Percentiles rank a stretch among this genome's conserved stretches.
Evolutionary conservation across 2,888 invertebrate genomes (phyloP).

Genomic region (Rhagophthalmus giganteus): DNA sequence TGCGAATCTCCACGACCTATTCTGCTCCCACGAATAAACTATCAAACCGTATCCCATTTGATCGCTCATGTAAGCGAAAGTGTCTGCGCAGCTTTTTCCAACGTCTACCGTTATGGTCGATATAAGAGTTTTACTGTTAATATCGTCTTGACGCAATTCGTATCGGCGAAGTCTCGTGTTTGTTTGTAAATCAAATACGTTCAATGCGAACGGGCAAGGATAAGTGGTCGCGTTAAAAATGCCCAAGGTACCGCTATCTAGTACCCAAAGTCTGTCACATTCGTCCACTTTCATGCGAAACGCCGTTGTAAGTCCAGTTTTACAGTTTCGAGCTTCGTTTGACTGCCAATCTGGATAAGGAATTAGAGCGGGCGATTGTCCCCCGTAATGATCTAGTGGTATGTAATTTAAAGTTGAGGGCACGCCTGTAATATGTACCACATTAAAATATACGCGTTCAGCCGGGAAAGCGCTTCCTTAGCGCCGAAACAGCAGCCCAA

Average conservation of each 20-base stretch:
- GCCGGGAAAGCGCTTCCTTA: no score
- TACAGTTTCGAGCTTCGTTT: conserved; percentile 77
- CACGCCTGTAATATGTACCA: conserved; percentile 69
- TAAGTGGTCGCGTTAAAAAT: conserved; percentile 75
- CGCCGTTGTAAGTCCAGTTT: conserved; percentile 73
- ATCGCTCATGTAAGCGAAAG: conserved; percentile 79
- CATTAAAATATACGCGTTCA: no score
- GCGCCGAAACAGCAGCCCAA: no score
- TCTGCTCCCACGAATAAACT: conserved; percentile 74
- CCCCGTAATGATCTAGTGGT: conserved; percentile 65
- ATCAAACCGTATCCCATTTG: conserved; percentile 81
- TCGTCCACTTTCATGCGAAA: conserved; percentile 78
- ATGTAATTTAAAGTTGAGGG: conserved; percentile 82
- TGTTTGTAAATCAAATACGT: conserved; percentile 75
- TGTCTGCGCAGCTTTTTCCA: conserved; percentile 73
- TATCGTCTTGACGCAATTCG: conserved; percentile 71
- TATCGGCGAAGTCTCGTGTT: conserved; percentile 70
- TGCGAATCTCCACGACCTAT: conserved; percentile 77
- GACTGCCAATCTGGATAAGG: conserved; percentile 78
- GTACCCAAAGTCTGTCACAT: conserved; percentile 80
- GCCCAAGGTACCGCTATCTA: conserved; percentile 84
- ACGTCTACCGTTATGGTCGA: conserved; percentile 85
- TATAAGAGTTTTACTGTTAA: conserved; percentile 76
- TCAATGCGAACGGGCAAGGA: conserved; percentile 77
- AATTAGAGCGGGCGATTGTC: conserved; percentile 72